Evolutionary conservation across 2,797 vertebrate genomes (phyloP).

Genomic region (Mionectes olivaceus): DNA sequence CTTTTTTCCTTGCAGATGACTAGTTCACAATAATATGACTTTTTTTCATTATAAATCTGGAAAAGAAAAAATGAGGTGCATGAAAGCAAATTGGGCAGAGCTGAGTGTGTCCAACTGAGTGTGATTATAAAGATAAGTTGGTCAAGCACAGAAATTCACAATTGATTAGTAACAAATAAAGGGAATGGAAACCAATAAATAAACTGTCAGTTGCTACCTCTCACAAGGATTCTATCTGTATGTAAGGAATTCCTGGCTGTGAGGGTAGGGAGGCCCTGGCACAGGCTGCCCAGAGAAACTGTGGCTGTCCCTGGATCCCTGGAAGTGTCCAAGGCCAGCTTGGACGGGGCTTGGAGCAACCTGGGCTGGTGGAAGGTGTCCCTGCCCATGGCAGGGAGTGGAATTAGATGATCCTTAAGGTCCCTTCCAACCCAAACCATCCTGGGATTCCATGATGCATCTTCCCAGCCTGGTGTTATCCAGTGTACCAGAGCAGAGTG

Average conservation of each 20-base stretch:
- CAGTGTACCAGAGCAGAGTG: background rate
- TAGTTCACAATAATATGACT: accelerated
- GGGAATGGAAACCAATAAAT: background rate
- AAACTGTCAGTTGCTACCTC: background rate
- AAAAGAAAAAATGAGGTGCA: background rate
- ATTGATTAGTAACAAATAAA: background rate
- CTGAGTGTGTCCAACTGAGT: background rate
- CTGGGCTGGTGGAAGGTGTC: too few species aligned
- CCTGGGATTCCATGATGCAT: background rate
- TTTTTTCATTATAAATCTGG: background rate
- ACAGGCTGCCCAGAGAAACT: too few species aligned
- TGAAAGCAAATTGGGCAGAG: background rate
- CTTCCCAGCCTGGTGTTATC: background rate
- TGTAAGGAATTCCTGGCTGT: too few species aligned
- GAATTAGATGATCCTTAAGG: accelerated
- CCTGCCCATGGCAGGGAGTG: background rate
- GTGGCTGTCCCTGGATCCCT: too few species aligned
- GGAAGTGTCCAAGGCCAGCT: too few species aligned
- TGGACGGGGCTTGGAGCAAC: too few species aligned
- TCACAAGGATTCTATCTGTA: background rate
- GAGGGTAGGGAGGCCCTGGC: too few species aligned
- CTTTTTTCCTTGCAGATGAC: background rate
- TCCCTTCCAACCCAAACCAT: background rate
- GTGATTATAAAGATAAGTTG: background rate
- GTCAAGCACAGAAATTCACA: background rate